phyloP scores from a whole-genome alignment of 2,888 invertebrate species.

The Morinoia aosen region DNA sequence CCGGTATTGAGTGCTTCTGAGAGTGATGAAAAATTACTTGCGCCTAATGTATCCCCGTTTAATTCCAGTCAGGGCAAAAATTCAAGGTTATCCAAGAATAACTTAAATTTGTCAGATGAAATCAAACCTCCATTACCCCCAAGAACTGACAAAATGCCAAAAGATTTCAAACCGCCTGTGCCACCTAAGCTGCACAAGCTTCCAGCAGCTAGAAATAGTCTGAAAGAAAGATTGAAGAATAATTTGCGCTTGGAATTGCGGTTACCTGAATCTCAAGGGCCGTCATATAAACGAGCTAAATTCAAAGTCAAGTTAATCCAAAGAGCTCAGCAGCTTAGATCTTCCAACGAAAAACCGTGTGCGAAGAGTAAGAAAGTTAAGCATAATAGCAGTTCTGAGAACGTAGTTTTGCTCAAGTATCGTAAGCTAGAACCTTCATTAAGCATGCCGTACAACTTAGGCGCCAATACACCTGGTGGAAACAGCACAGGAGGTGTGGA shows the following conservation, averaged over 20 bases:
- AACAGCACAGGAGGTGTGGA: constrained; percentile 63
- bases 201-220: constrained; percentile 64
- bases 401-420: constrained; percentile 65
- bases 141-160: constrained; percentile 67
- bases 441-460: constrained; percentile 67
- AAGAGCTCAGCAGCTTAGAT: constrained; percentile 64
- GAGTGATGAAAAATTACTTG: constrained; percentile 64
- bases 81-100: constrained; percentile 58
- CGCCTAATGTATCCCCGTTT: constrained; percentile 58
- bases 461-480: constrained; percentile 65
- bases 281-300: constrained; percentile 66
- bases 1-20: constrained; percentile 66
- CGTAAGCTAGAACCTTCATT: constrained; percentile 65
- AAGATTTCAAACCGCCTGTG: constrained; percentile 67
- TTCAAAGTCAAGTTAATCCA: constrained; percentile 65
- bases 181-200: constrained; percentile 66
- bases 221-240: constrained; percentile 67
- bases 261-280: constrained; percentile 64
- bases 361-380: constrained; percentile 62
- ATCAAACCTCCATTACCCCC: constrained; percentile 67
- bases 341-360: constrained; percentile 43
- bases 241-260: constrained; percentile 64
- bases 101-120: constrained; percentile 48
- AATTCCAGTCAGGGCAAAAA: constrained; percentile 55
- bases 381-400: constrained; percentile 62